Evolutionary conservation across 2,113 vertebrate species (phyloP), one percentile per base, ranked within the genome.

Genomic region (Cichladusa arquata): DNA sequence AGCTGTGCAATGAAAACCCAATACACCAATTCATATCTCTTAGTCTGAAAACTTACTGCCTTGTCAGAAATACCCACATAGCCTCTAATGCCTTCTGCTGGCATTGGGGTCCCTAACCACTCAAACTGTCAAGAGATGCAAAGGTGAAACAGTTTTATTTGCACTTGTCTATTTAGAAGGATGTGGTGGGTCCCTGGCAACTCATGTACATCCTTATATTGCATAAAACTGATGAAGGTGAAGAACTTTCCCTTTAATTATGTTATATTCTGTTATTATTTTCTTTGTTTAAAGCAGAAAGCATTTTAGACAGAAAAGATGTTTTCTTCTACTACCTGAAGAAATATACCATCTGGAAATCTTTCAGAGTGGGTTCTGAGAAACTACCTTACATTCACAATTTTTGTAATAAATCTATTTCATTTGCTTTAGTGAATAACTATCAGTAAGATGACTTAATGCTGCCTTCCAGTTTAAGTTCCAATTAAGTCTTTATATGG

Each of bases 301-400:
- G 26, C 13, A 88, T 44, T 92, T 91, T 57, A 82, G 23, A 61
- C 50, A 61, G 64, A 90, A 79, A 94, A 56, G 66, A 88, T 81
- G 92, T 56, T 31, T 92, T 58, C 29, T 66, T 95, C 88, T 66
- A 81, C 72, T 74, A 82, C 72, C 60, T 81, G 34, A 38, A 95
- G 81, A 92, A 88, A 95, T 87, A 62, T 1, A 90, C 79, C 96
- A 94, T 86, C 47, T 95, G 92, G 81, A 44, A 92, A 72, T 47
- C 18, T 72, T 65, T 85, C n/a, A 61, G 26, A 82, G 74, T 5
- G 17, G 29, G 24, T 81, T 88, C n/a, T 83, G 70, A 82, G 38
- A 84, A 92, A 62, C 19, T 78, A 74, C 31, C 34, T 88, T 70
- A 18, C 56, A 70, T 90, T 94, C 58, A 78, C 73, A 88, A 82